These are phyloP conservation scores for Drosophila serrata DNA, from an alignment of 1,140 invertebrate species.

Conservation along the genomic window DNA sequence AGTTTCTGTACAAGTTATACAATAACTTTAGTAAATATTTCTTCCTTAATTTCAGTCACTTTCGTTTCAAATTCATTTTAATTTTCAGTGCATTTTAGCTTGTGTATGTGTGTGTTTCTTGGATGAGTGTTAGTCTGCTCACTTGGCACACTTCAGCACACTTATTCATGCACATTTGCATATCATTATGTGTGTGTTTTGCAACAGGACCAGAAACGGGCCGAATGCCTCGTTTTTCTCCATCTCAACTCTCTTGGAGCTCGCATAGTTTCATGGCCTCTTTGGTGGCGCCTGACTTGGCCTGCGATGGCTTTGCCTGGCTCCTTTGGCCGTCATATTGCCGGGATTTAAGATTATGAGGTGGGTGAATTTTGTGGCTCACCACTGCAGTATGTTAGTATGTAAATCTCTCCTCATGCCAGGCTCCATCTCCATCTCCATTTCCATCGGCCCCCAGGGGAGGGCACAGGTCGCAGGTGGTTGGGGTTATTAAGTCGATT, in stretches of 20 bases:
- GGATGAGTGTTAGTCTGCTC: conserved; percentile 39
- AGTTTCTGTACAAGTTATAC: not conserved
- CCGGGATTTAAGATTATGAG: conserved; percentile 82
- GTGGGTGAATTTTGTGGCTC: conserved; percentile 74
- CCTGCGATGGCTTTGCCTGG: not conserved
- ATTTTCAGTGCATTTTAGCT: not conserved
- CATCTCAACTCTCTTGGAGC: conserved; percentile 23
- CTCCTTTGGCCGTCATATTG: conserved; percentile 59
- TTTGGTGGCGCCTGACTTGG: not conserved
- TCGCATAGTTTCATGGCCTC: conserved; percentile 51
- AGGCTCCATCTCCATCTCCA: conserved; percentile 15
- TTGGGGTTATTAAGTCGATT: conserved; percentile 67
- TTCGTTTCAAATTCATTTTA: not conserved
- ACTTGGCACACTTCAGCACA: conserved; percentile 69
- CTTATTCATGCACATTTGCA: conserved; percentile 81
- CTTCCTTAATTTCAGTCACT: not conserved
- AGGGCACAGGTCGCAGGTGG: conserved; percentile 60
- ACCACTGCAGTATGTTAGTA: conserved; percentile 70
- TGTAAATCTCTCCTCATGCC: conserved; percentile 63
- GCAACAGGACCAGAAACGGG: conserved; percentile 34
- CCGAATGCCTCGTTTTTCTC: conserved; percentile 48
- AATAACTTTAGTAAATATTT: not conserved
- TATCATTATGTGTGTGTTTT: conserved; percentile 71
- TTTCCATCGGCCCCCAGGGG: conserved; percentile 8
- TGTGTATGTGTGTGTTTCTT: conserved; percentile 30